phyloP scores from a whole-genome alignment of 2,888 invertebrate genomes.

The Monopis laevigella region DNA sequence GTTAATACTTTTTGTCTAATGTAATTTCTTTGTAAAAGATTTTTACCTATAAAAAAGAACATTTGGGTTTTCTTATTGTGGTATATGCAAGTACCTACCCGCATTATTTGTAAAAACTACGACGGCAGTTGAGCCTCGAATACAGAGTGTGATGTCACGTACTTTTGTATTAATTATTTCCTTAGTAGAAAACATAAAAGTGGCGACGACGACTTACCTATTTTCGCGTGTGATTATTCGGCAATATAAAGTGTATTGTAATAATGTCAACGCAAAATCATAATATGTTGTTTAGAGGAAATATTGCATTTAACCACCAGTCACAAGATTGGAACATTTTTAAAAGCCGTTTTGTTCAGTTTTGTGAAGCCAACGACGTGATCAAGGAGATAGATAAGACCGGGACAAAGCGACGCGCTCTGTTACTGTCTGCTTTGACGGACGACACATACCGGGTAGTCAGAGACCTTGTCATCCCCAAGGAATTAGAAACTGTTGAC shows the following conservation, averaged over 20 bases:
- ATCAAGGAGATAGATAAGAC: slow-evolving; percentile 17
- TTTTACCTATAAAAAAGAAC: too few species aligned
- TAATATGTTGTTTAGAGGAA: slow-evolving; percentile 14
- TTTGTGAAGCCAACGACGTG: slow-evolving; percentile 17
- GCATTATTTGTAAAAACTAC: too few species aligned
- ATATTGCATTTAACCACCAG: slow-evolving; percentile 15
- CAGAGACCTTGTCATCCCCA: slow-evolving; percentile 17
- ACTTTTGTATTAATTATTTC: too few species aligned
- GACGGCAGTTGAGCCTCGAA: too few species aligned
- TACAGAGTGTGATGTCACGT: too few species aligned
- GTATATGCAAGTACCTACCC: too few species aligned
- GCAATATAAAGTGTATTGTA: too few species aligned
- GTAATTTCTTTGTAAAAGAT: too few species aligned
- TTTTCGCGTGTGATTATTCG: not conserved
- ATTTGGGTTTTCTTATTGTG: too few species aligned
- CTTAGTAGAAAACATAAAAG: too few species aligned
- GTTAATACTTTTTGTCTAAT: too few species aligned
- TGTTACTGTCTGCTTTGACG: slow-evolving; percentile 19
- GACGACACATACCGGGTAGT: slow-evolving; percentile 21
- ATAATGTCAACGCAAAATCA: too few species aligned
- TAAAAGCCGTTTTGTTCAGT: slow-evolving; percentile 14
- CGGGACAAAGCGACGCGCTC: slow-evolving; percentile 17
- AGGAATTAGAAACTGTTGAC: slow-evolving; percentile 8
- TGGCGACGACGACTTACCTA: not conserved
- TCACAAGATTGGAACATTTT: slow-evolving; percentile 16